Base-by-base conservation (phyloP, 1,140 invertebrate genomes). In the Meloidogyne chitwoodi region DNA sequence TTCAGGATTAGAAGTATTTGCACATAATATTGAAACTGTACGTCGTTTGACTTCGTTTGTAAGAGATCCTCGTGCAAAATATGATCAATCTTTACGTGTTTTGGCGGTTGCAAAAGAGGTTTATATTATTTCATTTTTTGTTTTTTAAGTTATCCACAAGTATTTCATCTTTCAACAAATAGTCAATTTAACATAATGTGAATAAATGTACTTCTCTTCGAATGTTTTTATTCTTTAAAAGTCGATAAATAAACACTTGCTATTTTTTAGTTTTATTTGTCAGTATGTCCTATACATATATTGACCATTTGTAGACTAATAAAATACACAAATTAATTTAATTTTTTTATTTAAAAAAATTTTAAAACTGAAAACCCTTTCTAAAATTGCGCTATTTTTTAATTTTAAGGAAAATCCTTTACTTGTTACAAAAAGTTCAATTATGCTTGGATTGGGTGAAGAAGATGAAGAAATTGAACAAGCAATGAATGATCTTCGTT, bases 391-490 rank as follows among this genome's bases (percentile, higher is more conserved):
- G n/a, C n/a, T n/a, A n/a, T n/a, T n/a, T n/a, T n/a, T n/a, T n/a
- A 65, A n/a, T 41, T 56, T 73, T 26, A 1, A 73, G 71, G 8
- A 31, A 19, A 72, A 93, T 87, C 90, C 92, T 0, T 90, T 92
- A 79, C 87, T 98, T 38, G 91, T 99, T 44, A 99, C 96, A 0
- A 99, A 99, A 89, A 94, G 95, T 1, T 99, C 96, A 0, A 93
- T 99, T 77, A 99, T 99, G 97, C 89, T 99, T 19, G 97, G 96
- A 8, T 89, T 99, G 1, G 96, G 96, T 0, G 97, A 99, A 90
- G 93, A 92, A 0, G 95, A 98, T 86, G 91, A 92, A 71, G 92
- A 98, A 90, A 90, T 98, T 11, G 89, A 92, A 84, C 91, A 93
- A 89, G 94, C 94, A 11, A 91, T 98, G 90, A 90, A 90, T 89